Evolutionary conservation across 2,113 vertebrate species (phyloP), one percentile per base, ranked within the genome.

Genomic region (Rhipidura dahli): DNA sequence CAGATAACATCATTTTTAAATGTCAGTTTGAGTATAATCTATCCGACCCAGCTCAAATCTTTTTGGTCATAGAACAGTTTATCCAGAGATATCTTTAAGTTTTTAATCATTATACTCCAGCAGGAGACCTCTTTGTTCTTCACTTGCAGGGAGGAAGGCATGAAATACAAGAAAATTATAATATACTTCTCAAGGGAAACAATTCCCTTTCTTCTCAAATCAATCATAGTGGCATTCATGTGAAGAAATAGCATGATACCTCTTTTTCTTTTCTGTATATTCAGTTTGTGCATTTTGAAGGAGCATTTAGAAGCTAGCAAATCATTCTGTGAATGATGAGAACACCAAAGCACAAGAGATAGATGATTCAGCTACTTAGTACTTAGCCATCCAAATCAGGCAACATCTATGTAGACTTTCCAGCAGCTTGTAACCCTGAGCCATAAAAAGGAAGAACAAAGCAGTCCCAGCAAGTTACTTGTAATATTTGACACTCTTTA

Each of bases 161-260:
- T 83, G 80, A 80, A 98, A 97, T 91, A 92, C 93, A 96, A 95
- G 83, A 49, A 95, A 97, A 97, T 94, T 60, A 93, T 96, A 96
- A 97, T 93, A 91, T 80, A 92, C 49, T 91, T 96, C 85, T 96
- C 72, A 88, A 86, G 78, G 75, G 89, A 97, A 97, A 97, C 30
- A 54, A 90, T 89, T 96, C 96, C 64, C 71, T 77, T 96, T 93
- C 30, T 93, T 86, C 82, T 93, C 60, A 97, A 95, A 97, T 97
- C 94, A 96, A 93, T 97, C 96, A 96, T 63, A 87, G 11, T 80
- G 80, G 78, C 91, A 97, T 93, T 97, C 97, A 97, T 84, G 88
- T 42, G 72, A 93, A 96, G 50, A 88, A 97, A 95, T 39, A 81
- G 37, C 53, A 89, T 65, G 71, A 82, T 97, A 66, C 56, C 90